Percentiles rank a stretch among this genome's conserved stretches.
These are phyloP conservation scores for Drosophila picticornis DNA, from an alignment of 2,888 invertebrate genomes.

Conservation along the genomic window DNA sequence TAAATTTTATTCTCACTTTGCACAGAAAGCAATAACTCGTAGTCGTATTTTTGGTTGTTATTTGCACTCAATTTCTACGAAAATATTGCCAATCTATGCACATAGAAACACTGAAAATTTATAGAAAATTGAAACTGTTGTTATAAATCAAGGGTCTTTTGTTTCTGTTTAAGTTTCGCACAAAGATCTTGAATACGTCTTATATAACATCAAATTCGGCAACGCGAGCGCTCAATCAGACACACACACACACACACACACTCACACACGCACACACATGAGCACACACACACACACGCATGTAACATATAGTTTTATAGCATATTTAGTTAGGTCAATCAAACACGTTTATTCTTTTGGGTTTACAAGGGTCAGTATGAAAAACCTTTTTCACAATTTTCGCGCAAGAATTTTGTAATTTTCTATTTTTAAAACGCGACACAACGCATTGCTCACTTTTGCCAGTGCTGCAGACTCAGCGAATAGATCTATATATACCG, in stretches of 20 bases:
- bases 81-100: conserved; percentile 61
- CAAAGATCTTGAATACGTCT: conserved; percentile 67
- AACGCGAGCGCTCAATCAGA: conserved; percentile 21
- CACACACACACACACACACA: conserved; percentile 1
- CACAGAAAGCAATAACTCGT: conserved; percentile 30
- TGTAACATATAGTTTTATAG: conserved; percentile 25
- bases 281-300: conserved; percentile 9
- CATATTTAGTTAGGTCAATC: conserved; percentile 8
- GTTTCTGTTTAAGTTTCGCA: conserved; percentile 20
- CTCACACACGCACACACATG: neutral
- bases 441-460: conserved; percentile 80
- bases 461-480: conserved; percentile 76
- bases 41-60: conserved; percentile 44
- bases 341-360: conserved; percentile 7
- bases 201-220: conserved; percentile 60
- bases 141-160: conserved; percentile 10
- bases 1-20: conserved; percentile 26
- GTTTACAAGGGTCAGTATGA: conserved; percentile 20
- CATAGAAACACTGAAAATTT: conserved; percentile 73
- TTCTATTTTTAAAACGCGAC: conserved; percentile 75
- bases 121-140: conserved; percentile 41
- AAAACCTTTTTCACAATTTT: conserved; percentile 69
- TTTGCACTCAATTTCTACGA: conserved; percentile 59
- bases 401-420: conserved; percentile 76
- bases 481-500: conserved; percentile 66